Evolutionary conservation across 1,140 invertebrate genomes (phyloP).

Genomic region (Halesus radiatus): DNA sequence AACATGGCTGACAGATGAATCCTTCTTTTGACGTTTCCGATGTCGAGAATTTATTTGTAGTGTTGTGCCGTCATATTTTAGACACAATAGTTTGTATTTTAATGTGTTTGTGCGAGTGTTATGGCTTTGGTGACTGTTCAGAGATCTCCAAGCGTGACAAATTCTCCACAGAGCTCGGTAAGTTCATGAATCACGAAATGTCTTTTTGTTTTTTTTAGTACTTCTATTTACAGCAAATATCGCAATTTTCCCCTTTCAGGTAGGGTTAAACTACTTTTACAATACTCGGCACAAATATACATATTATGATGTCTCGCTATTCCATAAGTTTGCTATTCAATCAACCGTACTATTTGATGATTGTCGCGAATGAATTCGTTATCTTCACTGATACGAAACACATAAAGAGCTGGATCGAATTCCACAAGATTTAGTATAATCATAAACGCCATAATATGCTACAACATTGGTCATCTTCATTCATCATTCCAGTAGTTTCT

Average conservation of each 20-base stretch:
- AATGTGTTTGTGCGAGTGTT: constrained; percentile 47
- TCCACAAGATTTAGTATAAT: no score
- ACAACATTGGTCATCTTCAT: not conserved
- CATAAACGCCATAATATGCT: not conserved
- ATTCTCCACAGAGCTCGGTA: constrained; percentile 73
- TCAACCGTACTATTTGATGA: no score
- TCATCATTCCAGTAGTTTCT: constrained; percentile 5
- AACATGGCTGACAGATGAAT: constrained; percentile 52
- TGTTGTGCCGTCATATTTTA: constrained; percentile 42
- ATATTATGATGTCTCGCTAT: no score
- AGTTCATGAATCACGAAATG: constrained; percentile 34
- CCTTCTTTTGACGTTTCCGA: constrained; percentile 46
- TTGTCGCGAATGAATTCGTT: no score
- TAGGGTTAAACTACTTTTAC: no score
- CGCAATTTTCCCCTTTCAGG: no score
- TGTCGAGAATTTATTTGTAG: constrained; percentile 11
- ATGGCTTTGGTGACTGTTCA: constrained; percentile 79
- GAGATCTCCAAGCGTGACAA: constrained; percentile 73
- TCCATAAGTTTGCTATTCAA: no score
- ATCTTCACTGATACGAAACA: no score
- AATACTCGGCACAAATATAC: no score
- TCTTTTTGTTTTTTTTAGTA: constrained; percentile 20
- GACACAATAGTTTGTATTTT: constrained; percentile 36
- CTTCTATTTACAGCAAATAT: no score
- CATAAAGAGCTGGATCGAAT: no score